Evolutionary conservation across 2,888 invertebrate species (phyloP).

Genomic region (Epirrhoe alternata): DNA sequence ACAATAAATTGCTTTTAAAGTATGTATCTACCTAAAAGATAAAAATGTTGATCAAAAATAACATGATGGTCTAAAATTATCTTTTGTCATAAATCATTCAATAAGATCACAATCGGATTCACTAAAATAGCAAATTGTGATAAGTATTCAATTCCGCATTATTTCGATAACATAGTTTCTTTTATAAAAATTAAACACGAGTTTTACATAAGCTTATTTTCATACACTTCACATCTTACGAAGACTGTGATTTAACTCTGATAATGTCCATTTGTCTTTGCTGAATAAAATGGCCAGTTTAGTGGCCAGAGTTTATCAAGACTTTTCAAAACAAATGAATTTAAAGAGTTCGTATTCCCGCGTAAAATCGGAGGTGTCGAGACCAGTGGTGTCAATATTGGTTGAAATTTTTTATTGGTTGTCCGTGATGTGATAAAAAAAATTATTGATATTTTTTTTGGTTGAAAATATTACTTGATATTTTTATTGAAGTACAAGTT

Average conservation of each 20-base stretch:
- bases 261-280: background rate
- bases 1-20: background rate
- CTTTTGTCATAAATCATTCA: background rate
- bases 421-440: no score
- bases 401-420: no score
- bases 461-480: no score
- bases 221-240: background rate
- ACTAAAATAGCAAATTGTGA: background rate
- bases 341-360: conserved; percentile 30
- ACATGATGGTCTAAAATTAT: background rate
- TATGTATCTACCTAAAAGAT: no score
- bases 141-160: background rate
- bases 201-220: background rate
- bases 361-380: conserved; percentile 38
- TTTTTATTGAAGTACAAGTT: no score
- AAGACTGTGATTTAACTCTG: background rate
- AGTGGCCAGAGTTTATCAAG: background rate
- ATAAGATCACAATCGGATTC: background rate
- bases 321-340: background rate
- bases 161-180: background rate
- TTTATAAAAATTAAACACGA: background rate
- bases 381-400: no score
- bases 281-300: background rate
- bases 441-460: no score
- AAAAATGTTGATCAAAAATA: no score